Base-by-base conservation (phyloP, 2,888 invertebrate species). In the Cheilosia soror region DNA sequence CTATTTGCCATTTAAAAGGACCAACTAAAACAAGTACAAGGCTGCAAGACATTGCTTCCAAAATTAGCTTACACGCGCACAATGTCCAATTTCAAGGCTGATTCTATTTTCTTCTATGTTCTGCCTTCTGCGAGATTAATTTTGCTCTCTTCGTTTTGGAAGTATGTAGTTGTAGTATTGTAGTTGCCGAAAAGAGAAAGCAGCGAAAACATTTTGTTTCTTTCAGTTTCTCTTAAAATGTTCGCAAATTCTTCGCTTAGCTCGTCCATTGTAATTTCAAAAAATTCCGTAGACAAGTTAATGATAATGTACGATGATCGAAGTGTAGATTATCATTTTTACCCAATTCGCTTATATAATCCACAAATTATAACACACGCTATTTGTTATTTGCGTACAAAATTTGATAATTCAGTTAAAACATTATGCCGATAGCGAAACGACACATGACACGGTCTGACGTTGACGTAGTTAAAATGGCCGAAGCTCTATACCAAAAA, bases 391-490 rank as follows among this genome's bases (percentile, higher is more conserved):
- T 29, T 29, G 29, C 29, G 29, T 1, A 11, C 11, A 37, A 37
- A 37, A 37, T 3, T 1, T 11, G 37, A 37, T 11, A 11, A 11
- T 9, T 4, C 11, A 11, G 37, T 37, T 11, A 7, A 33, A 9
- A 33, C 9, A 37, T 37, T 5, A 11, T 37, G 1, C 37, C 37
- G 13, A 63, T 6, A 47, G 25, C 31, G 13, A 53, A 55, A n/a
- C 20, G 51, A 47, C 49, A 68, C 51, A 68, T 33, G 58, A n/a
- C 31, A 29, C 37, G 37, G 37, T 31, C 55, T 79, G 78, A 83
- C 83, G 73, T 73, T 78, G 37, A 25, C 58, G 37, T 37, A 40
- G 60, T 60, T 65, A 76, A 79, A 62, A 84, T 79, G 84, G 80
- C 83, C 79, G 83, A 79, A 68, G 37, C 44, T 5, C 7, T 15